These are phyloP conservation scores for Cephus nigrinus DNA, from an alignment of 2,888 invertebrate genomes.

Conservation along the genomic window DNA sequence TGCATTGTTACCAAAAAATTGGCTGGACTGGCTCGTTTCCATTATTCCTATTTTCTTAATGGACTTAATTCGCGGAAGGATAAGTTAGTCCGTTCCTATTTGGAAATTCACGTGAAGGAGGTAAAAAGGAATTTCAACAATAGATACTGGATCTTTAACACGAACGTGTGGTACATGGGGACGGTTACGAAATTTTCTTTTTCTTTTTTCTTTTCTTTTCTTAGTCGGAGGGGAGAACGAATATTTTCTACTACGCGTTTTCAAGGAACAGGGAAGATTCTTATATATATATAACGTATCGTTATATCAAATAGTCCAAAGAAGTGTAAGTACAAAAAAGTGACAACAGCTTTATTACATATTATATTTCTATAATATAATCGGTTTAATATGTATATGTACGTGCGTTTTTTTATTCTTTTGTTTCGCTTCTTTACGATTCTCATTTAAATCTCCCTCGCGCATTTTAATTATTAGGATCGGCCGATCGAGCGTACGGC, in stretches of 20 bases:
- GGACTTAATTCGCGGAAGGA: neutral
- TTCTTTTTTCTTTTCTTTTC: too few species aligned
- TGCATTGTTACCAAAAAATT: neutral
- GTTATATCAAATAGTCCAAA: constrained; percentile 34
- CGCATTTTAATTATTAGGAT: constrained; percentile 4
- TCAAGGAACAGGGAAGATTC: neutral
- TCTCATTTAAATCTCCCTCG: neutral
- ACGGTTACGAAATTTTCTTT: neutral
- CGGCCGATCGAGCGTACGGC: neutral
- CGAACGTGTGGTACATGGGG: neutral
- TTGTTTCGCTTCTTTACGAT: neutral
- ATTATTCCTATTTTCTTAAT: neutral
- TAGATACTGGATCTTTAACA: neutral
- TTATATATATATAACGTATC: neutral
- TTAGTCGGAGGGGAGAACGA: constrained; percentile 10
- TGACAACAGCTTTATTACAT: constrained; percentile 55
- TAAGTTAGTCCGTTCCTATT: neutral
- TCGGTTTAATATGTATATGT: constrained; percentile 40
- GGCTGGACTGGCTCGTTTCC: neutral
- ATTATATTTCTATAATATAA: constrained; percentile 44
- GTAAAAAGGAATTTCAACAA: neutral
- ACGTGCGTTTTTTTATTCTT: constrained; percentile 6
- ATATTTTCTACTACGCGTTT: constrained; percentile 1
- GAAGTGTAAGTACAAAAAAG: constrained; percentile 58
- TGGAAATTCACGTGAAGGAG: neutral